Evolutionary conservation across 2,797 vertebrate genomes (phyloP).

Genomic region (Gambelia wislizenii): DNA sequence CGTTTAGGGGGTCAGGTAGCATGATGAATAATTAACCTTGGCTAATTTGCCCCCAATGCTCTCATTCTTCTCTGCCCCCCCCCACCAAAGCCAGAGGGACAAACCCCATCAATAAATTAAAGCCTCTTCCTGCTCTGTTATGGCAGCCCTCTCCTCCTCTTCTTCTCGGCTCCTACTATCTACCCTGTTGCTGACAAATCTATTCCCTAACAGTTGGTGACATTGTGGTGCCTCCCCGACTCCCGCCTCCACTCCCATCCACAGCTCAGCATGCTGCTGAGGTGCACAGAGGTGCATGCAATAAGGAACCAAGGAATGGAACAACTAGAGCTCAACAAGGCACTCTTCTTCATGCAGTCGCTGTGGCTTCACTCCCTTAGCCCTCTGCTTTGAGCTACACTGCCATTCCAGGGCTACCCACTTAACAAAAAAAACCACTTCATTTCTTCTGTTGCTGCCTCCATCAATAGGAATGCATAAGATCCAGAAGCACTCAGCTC

Average conservation of each 20-base stretch:
- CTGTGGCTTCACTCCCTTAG: constrained; percentile 63
- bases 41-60: constrained; percentile 10
- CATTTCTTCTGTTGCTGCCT: not conserved
- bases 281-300: too few relatives aligned
- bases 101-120: constrained; percentile 57
- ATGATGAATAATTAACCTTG: not conserved
- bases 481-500: not conserved
- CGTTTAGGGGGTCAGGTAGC: not conserved
- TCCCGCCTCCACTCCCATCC: constrained; percentile 14
- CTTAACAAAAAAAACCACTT: not conserved
- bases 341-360: constrained; percentile 79
- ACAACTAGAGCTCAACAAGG: constrained; percentile 86
- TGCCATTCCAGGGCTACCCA: constrained; percentile 49
- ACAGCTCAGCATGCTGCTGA: constrained; percentile 3
- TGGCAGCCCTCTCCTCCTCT: not conserved
- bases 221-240: not conserved
- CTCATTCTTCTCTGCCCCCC: not conserved
- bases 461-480: not conserved
- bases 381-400: constrained; percentile 23
- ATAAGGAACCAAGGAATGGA: constrained; percentile 69
- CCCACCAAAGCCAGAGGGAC: not conserved
- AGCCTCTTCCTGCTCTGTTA: not conserved
- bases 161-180: not conserved
- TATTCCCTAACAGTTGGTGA: constrained; percentile 67
- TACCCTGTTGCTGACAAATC: constrained; percentile 64